Percentiles rank a stretch among this genome's conserved stretches.
These are phyloP conservation scores for Drosophila virilis DNA, from an alignment of 1,140 invertebrate species.

Conservation along the genomic window DNA sequence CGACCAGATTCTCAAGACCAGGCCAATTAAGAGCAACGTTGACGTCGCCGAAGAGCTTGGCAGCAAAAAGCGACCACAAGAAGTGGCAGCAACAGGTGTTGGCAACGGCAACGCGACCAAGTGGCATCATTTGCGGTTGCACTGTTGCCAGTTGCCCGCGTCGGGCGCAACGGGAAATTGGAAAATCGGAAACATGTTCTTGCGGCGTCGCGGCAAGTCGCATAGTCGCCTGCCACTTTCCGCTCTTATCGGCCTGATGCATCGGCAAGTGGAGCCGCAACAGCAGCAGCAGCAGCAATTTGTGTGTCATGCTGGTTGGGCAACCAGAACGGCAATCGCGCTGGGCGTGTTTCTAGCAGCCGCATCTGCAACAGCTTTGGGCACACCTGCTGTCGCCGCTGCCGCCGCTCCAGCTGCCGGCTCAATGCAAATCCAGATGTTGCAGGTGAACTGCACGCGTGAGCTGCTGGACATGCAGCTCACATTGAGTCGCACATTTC, in stretches of 20 bases:
- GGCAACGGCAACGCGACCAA: constrained; percentile 55
- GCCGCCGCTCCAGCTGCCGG: background rate
- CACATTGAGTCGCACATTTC: constrained; percentile 87
- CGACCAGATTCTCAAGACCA: constrained; percentile 26
- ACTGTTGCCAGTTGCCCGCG: constrained; percentile 36
- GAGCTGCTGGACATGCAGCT: constrained; percentile 86
- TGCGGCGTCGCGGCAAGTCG: constrained; percentile 39
- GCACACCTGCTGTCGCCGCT: constrained; percentile 17
- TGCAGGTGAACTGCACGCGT: constrained; percentile 85
- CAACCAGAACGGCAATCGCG: constrained; percentile 66
- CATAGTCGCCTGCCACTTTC: constrained; percentile 21
- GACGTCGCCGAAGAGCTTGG: background rate
- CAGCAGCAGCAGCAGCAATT: constrained; percentile 46
- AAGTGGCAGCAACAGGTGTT: constrained; percentile 48
- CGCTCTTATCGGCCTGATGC: constrained; percentile 61
- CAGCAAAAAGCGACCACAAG: constrained; percentile 5
- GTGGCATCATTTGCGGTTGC: constrained; percentile 75
- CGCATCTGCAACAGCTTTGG: constrained; percentile 7
- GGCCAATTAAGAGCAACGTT: constrained; percentile 52
- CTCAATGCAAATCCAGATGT: constrained; percentile 59
- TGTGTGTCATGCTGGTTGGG: constrained; percentile 76
- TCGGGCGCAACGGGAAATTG: constrained; percentile 69
- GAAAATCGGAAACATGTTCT: constrained; percentile 82
- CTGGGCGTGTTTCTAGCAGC: constrained; percentile 16
- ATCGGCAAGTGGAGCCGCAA: constrained; percentile 31